Conservation (phyloP, 1,140 invertebrate species). For the Diabrotica virgifera region DNA sequence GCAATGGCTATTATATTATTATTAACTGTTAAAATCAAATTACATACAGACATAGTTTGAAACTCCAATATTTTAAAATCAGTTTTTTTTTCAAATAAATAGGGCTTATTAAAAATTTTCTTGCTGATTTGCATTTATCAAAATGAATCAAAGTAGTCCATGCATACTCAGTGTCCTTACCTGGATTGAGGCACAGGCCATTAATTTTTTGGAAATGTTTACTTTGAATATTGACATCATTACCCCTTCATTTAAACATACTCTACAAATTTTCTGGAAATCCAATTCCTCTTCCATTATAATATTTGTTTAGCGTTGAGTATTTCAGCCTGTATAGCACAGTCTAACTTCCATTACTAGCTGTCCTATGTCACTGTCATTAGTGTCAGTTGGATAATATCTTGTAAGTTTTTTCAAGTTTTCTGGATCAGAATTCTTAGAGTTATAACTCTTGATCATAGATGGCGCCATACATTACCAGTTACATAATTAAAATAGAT, state of each 20-base stretch:
- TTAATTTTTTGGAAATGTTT: constrained; percentile 49
- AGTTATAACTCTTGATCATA: too few species aligned
- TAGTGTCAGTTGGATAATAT: not conserved
- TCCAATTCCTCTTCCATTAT: constrained; percentile 32
- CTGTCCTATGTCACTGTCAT: not conserved
- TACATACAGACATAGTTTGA: not conserved
- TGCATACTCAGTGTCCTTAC: constrained; percentile 27
- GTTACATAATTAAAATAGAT: too few species aligned
- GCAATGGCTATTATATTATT: too few species aligned
- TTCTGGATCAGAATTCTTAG: too few species aligned
- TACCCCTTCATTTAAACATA: constrained; percentile 45
- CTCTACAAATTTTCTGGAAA: constrained; percentile 47
- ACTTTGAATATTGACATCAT: constrained; percentile 50
- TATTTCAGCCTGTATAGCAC: not conserved
- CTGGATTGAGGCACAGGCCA: constrained; percentile 49
- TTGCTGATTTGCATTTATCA: too few species aligned
- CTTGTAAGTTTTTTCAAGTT: too few species aligned
- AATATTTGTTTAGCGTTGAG: not conserved
- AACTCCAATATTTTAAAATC: not conserved
- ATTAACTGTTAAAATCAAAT: too few species aligned
- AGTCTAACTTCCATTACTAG: not conserved
- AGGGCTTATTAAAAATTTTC: too few species aligned
- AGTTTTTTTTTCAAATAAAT: not conserved
- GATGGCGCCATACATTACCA: too few species aligned
- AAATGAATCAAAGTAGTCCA: not conserved